Evolutionary conservation across 2,797 vertebrate genomes (phyloP).

Genomic region (Parotocinclus haroldoi): DNA sequence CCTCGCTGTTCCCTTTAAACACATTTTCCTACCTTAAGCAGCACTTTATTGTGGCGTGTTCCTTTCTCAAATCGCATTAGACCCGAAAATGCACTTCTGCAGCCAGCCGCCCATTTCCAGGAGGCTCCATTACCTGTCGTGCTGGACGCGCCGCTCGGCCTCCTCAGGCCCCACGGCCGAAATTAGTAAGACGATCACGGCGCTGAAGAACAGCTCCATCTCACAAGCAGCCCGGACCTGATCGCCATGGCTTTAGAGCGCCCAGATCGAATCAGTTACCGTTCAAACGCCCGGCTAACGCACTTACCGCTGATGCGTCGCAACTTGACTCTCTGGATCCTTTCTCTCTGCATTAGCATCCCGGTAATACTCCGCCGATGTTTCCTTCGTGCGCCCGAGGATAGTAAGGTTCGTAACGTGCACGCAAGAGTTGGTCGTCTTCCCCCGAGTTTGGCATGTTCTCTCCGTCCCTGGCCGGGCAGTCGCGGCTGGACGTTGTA

Average conservation of each 20-base stretch:
- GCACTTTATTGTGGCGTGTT: conserved; percentile 83
- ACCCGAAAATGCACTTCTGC: conserved; percentile 71
- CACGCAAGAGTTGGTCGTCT: too few relatives aligned
- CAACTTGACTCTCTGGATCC: conserved; percentile 65
- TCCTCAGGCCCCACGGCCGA: conserved; percentile 44
- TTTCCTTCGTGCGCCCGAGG: not conserved
- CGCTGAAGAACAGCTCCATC: conserved; percentile 56
- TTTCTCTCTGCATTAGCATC: conserved; percentile 21
- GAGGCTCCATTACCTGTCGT: conserved; percentile 75
- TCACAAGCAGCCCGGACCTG: conserved; percentile 70
- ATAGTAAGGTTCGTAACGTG: too few relatives aligned
- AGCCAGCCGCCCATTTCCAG: conserved; percentile 61
- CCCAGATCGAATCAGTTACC: conserved; percentile 74
- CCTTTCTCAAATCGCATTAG: conserved; percentile 74
- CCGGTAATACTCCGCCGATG: not conserved
- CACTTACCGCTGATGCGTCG: conserved; percentile 72
- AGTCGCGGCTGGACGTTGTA: too few relatives aligned
- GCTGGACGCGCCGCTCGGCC: conserved; percentile 56
- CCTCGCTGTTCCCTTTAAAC: conserved; percentile 64
- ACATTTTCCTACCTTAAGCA: conserved; percentile 74
- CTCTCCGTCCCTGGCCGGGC: too few relatives aligned
- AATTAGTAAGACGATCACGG: conserved; percentile 72
- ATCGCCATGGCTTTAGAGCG: conserved; percentile 67
- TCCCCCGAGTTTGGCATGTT: too few relatives aligned
- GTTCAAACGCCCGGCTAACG: conserved; percentile 64